These are phyloP conservation scores for Lordiphosa fenestrarum DNA, from an alignment of 2,888 invertebrate species.

Conservation along the genomic window DNA sequence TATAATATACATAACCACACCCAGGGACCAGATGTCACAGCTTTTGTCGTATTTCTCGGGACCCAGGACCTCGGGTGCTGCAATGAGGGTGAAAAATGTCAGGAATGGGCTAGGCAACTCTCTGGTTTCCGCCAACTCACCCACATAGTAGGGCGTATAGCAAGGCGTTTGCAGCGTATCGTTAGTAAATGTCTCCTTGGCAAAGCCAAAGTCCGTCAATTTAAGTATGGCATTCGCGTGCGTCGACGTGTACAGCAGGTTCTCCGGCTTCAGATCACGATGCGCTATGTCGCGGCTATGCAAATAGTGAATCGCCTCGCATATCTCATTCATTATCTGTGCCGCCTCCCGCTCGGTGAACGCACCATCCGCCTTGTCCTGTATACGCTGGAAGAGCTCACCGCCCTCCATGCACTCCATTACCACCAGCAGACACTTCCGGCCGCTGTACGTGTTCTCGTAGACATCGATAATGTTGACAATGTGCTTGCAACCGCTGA, in stretches of 20 bases:
- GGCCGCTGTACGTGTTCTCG: constrained; percentile 96
- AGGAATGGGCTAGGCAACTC: too few relatives aligned
- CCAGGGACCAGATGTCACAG: constrained; percentile 99
- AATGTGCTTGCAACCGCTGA: constrained; percentile 94
- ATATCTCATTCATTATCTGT: constrained; percentile 97
- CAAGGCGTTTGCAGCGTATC: constrained; percentile 98
- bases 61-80: constrained; percentile 89
- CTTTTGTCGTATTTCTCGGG: constrained; percentile 99
- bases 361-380: constrained; percentile 93
- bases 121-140: constrained; percentile 80
- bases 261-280: constrained; percentile 98
- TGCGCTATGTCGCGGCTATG: constrained; percentile 98
- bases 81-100: background rate
- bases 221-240: constrained; percentile 91
- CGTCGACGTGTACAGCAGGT: constrained; percentile 92
- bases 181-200: constrained; percentile 93
- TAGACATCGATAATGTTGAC: constrained; percentile 95
- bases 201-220: constrained; percentile 99
- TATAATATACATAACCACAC: constrained; percentile 99
- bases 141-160: constrained; percentile 99
- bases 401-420: constrained; percentile 99
- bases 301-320: constrained; percentile 94
- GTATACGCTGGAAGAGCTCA: constrained; percentile 97
- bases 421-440: constrained; percentile 96
- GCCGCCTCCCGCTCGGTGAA: constrained; percentile 98